These are phyloP conservation scores for Callaeas wilsoni DNA, from an alignment of 2,113 vertebrate species.

Conservation along the genomic window DNA sequence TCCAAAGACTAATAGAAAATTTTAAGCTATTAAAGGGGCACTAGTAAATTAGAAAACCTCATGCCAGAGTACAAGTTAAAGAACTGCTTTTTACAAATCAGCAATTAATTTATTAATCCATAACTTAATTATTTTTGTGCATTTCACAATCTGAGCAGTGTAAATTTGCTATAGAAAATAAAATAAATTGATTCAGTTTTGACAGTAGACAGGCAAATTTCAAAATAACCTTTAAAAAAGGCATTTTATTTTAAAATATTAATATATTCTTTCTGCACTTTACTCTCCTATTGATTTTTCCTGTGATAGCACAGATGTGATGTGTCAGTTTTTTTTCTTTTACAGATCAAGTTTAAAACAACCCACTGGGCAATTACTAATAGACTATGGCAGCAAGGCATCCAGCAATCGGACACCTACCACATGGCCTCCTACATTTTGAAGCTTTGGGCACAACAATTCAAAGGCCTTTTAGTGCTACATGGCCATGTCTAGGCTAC, in stretches of 20 bases:
- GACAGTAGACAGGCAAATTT: neutral
- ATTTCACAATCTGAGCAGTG: neutral
- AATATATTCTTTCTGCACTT: neutral
- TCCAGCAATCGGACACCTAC: neutral
- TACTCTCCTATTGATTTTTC: neutral
- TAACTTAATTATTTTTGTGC: neutral
- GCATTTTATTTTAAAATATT: neutral
- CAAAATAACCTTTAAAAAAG: neutral
- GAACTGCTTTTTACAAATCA: neutral
- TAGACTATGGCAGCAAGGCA: fast-evolving
- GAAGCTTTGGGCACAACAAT: neutral
- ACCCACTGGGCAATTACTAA: neutral
- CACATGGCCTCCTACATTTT: neutral
- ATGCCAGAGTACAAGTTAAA: neutral
- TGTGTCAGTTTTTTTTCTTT: neutral
- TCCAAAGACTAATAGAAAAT: neutral
- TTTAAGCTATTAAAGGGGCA: neutral
- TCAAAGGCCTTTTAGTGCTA: neutral
- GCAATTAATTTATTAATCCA: neutral
- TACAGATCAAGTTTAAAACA: neutral
- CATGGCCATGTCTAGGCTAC: neutral
- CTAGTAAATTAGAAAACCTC: neutral
- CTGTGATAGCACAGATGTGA: neutral
- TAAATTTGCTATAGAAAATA: neutral
- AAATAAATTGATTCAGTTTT: neutral